Conservation (phyloP, 2,113 vertebrate species). For the Marcusenius ussheri region DNA sequence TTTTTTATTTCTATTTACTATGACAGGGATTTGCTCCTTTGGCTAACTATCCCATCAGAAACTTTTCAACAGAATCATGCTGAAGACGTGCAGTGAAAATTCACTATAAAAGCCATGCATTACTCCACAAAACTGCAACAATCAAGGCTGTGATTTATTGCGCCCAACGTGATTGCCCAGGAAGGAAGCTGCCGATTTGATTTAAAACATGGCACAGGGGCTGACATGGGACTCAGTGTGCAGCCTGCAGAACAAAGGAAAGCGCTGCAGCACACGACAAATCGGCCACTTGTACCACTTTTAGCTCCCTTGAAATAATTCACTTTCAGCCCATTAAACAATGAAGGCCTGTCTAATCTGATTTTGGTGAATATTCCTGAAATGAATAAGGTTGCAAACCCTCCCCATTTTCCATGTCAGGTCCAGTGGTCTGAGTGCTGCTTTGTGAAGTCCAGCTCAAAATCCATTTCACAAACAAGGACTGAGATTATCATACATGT, state of each 20-base stretch:
- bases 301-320: neutral
- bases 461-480: neutral
- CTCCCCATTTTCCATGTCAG: neutral
- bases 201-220: neutral
- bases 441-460: constrained; percentile 10
- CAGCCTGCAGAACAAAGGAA: constrained; percentile 5
- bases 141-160: constrained; percentile 3
- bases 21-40: neutral
- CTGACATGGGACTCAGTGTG: neutral
- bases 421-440: neutral
- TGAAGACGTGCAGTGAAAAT: neutral
- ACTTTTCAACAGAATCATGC: neutral
- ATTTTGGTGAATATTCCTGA: constrained; percentile 6
- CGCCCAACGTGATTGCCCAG: neutral
- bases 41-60: neutral
- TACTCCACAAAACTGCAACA: neutral
- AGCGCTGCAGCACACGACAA: neutral
- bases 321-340: constrained; percentile 7
- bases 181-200: constrained; percentile 16
- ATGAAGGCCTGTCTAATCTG: constrained; percentile 16
- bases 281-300: neutral
- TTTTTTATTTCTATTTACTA: neutral
- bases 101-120: neutral
- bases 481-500: neutral
- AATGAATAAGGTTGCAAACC: neutral